Percentiles rank a stretch among this genome's conserved stretches.
Conservation (phyloP, 2,113 vertebrate species). For the Conger conger region DNA sequence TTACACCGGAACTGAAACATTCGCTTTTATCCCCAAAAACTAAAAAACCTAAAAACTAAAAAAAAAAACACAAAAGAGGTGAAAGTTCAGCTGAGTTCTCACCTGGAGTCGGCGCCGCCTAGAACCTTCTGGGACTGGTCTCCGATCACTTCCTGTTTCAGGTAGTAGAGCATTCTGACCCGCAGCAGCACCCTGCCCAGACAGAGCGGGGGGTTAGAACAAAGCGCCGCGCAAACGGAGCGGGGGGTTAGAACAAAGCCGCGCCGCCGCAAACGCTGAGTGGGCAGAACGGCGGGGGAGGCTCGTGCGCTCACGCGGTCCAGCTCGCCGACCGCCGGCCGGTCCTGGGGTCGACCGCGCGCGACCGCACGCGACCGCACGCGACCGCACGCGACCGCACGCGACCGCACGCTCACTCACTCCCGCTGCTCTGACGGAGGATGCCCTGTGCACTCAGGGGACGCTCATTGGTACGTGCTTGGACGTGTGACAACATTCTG, state of each 20-base stretch:
- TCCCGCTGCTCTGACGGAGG: no score
- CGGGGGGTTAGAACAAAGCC: slow-evolving; percentile 60
- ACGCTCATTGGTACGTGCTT: no score
- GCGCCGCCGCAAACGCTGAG: slow-evolving; percentile 55
- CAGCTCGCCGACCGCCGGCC: background rate
- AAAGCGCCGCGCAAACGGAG: slow-evolving; percentile 55
- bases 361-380: background rate
- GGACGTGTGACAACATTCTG: background rate
- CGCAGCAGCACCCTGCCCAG: slow-evolving; percentile 87
- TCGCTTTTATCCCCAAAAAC: no score
- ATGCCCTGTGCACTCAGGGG: background rate
- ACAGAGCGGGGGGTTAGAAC: slow-evolving; percentile 60
- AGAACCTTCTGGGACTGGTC: slow-evolving; percentile 86
- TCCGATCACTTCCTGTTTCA: slow-evolving; percentile 98
- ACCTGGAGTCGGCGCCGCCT: slow-evolving; percentile 89
- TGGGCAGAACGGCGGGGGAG: slow-evolving; percentile 37
- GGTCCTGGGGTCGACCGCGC: background rate
- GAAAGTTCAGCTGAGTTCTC: slow-evolving; percentile 49
- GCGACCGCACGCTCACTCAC: background rate
- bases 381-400: background rate
- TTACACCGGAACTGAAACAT: background rate
- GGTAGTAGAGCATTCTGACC: slow-evolving; percentile 98
- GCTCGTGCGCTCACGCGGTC: background rate
- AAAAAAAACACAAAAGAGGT: background rate
- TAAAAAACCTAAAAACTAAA: slow-evolving; percentile 9